These are phyloP conservation scores for Sylvilagus bachmani DNA, from an alignment of 2,113 vertebrate genomes.

Conservation along the genomic window DNA sequence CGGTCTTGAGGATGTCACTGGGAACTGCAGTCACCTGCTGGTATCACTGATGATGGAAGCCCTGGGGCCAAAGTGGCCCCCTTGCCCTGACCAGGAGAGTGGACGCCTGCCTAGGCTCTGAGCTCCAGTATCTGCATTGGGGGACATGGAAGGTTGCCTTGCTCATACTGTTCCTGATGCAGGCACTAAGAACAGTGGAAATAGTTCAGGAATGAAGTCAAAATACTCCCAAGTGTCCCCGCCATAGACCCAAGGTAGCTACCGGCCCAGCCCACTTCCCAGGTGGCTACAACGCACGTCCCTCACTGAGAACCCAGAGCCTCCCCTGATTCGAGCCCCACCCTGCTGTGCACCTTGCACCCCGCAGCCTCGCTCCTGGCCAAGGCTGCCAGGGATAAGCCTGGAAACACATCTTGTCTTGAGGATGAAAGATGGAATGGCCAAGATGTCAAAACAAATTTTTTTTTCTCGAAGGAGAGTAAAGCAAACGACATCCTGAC, in stretches of 20 bases:
- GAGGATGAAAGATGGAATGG: not conserved
- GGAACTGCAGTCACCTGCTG: too few relatives aligned
- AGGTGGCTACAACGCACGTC: too few relatives aligned
- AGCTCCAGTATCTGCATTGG: rapidly evolving
- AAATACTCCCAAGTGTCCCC: not conserved
- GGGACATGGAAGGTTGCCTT: not conserved
- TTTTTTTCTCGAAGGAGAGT: not conserved
- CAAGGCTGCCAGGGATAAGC: not conserved
- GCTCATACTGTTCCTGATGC: not conserved
- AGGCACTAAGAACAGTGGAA: not conserved
- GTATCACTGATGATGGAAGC: not conserved
- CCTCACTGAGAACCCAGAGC: not conserved
- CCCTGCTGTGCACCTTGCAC: rapidly evolving
- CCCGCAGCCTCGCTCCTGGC: not conserved
- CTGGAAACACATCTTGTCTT: not conserved
- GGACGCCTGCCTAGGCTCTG: too few relatives aligned
- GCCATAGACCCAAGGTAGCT: not conserved
- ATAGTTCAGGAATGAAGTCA: not conserved
- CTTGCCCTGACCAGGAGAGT: too few relatives aligned
- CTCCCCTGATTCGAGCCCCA: not conserved
- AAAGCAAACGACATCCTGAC: not conserved
- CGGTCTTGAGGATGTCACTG: not conserved
- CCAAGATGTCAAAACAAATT: not conserved
- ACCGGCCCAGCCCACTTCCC: too few relatives aligned
- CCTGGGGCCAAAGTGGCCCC: not conserved